Conservation (phyloP, 2,888 invertebrate genomes). For the Neocrepidodera transversa region DNA sequence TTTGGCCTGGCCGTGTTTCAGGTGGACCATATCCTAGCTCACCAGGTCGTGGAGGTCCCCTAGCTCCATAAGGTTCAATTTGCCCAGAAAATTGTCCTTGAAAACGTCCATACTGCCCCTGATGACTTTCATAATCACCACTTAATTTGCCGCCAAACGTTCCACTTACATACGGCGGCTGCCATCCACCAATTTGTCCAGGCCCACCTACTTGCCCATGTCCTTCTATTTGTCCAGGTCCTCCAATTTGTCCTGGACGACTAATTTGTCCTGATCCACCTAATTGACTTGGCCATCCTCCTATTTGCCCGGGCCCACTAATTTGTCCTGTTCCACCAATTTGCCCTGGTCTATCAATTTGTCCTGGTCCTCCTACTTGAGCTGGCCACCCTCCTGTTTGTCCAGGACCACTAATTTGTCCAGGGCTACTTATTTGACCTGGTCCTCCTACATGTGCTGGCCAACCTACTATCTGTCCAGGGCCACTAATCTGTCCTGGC, state of each 20-base stretch:
- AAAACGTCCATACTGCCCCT: slow-evolving; percentile 46
- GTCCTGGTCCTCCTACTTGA: slow-evolving; percentile 9
- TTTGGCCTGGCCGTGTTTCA: neutral
- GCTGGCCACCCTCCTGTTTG: slow-evolving; percentile 15
- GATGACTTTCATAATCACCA: slow-evolving; percentile 45
- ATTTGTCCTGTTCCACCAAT: slow-evolving; percentile 6
- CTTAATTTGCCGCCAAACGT: slow-evolving; percentile 45
- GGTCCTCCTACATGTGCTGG: slow-evolving; percentile 22
- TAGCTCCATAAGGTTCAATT: slow-evolving; percentile 38
- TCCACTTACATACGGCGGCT: slow-evolving; percentile 29
- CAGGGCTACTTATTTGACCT: slow-evolving; percentile 15
- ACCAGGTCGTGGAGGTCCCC: slow-evolving; percentile 12
- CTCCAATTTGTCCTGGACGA: slow-evolving; percentile 13
- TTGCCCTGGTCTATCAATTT: slow-evolving; percentile 13
- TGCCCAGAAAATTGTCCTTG: slow-evolving; percentile 49
- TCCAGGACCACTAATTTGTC: slow-evolving; percentile 18
- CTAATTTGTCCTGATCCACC: slow-evolving; percentile 32
- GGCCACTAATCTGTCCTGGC: slow-evolving; percentile 26
- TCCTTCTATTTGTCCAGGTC: slow-evolving; percentile 11
- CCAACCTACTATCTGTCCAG: slow-evolving; percentile 14
- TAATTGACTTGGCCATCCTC: slow-evolving; percentile 10
- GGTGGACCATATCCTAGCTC: slow-evolving; percentile 20
- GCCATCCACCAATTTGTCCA: slow-evolving; percentile 1
- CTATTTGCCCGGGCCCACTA: slow-evolving; percentile 24
- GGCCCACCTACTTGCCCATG: slow-evolving; percentile 6